Evolutionary conservation across 2,113 vertebrate species (phyloP).

Genomic region (Ovibos moschatus): DNA sequence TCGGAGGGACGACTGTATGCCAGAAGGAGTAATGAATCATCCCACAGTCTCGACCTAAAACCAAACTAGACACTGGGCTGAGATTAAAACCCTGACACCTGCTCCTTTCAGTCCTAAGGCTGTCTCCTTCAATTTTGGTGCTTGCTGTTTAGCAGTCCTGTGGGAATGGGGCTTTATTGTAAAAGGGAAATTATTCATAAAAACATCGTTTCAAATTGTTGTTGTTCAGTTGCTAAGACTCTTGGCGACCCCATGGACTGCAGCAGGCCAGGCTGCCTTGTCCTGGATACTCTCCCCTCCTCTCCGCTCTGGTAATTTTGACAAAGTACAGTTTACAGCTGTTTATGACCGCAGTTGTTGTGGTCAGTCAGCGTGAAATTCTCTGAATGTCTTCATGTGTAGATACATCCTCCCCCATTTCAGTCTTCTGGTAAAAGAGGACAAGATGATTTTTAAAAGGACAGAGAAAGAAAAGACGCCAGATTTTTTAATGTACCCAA

Average conservation of each 20-base stretch:
- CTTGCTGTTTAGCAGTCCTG: neutral
- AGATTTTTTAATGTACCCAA: neutral
- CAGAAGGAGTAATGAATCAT: constrained; percentile 19
- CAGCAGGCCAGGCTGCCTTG: neutral
- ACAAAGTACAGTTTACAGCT: neutral
- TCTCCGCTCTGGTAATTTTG: neutral
- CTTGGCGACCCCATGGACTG: neutral
- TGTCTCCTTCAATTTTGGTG: neutral
- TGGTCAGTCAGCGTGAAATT: neutral
- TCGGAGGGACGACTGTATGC: neutral
- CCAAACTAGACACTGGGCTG: neutral
- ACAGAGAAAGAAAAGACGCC: neutral
- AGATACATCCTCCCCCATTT: neutral
- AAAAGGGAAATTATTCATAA: neutral
- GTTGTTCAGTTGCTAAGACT: neutral
- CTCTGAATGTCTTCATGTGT: neutral
- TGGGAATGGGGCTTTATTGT: neutral
- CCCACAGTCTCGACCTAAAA: constrained; percentile 35
- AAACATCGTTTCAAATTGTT: neutral
- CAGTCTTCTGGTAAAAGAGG: neutral
- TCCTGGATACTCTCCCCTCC: neutral
- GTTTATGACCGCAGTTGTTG: neutral
- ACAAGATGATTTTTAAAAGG: neutral
- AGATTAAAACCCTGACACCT: neutral
- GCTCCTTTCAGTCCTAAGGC: neutral